phyloP scores from a whole-genome alignment of 2,113 vertebrate species.

The Thamnaconus septentrionalis region DNA sequence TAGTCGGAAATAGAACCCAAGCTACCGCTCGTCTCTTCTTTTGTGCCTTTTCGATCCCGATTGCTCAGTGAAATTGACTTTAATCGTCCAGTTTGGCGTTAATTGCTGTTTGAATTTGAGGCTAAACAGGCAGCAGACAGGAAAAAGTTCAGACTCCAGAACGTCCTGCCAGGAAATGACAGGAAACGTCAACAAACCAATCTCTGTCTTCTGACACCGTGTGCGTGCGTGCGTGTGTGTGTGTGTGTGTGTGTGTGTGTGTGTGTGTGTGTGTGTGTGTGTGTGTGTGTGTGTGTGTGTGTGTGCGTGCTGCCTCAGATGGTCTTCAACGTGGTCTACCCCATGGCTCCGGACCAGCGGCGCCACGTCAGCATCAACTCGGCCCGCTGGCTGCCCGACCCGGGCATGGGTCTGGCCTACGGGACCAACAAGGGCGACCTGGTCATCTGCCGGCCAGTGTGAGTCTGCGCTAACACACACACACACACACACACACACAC shows the following conservation, averaged over 20 bases:
- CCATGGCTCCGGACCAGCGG: conserved; percentile 97
- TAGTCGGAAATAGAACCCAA: too few species aligned
- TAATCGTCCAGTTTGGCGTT: too few species aligned
- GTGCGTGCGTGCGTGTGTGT: too few species aligned
- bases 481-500: background rate
- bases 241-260: background rate
- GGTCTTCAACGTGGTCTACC: conserved; percentile 98
- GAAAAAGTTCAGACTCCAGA: too few species aligned
- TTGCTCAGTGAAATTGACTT: too few species aligned
- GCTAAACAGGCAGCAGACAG: too few species aligned
- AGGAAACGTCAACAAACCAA: too few species aligned
- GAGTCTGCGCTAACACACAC: conserved; percentile 68
- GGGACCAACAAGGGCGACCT: conserved; percentile 99
- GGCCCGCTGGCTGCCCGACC: conserved; percentile 95
- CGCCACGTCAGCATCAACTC: conserved; percentile 99
- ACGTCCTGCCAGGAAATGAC: too few species aligned
- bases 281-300: background rate
- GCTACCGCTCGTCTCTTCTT: too few species aligned
- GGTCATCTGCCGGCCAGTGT: conserved; percentile 98
- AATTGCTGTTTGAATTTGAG: too few species aligned
- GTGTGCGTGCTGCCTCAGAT: conserved; percentile 76
- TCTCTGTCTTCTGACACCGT: too few species aligned
- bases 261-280: conserved; percentile 2
- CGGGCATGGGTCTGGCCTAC: conserved; percentile 93
- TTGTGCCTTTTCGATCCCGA: too few species aligned